Conservation (phyloP, 2,797 vertebrate species). For the Phrynocephalus vlangalii region DNA sequence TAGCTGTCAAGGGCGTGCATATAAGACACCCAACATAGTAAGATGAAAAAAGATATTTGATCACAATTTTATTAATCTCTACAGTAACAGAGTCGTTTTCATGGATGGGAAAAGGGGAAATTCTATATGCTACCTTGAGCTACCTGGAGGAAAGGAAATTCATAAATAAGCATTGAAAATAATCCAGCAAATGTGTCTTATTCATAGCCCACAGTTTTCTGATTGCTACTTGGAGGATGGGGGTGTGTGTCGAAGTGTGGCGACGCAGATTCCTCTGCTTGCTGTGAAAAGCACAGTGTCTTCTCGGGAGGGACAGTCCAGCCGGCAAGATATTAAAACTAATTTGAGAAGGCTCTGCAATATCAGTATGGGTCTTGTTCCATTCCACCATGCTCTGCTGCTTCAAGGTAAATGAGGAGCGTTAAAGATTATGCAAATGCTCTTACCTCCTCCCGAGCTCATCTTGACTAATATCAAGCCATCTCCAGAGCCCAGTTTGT, state of each 20-base stretch:
- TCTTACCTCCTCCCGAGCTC: constrained; percentile 95
- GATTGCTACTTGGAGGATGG: background rate
- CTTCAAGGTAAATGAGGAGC: constrained; percentile 37
- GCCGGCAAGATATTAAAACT: constrained; percentile 10
- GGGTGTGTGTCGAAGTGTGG: background rate
- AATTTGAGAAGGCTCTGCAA: constrained; percentile 48
- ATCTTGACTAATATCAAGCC: constrained; percentile 92
- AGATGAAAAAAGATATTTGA: no score
- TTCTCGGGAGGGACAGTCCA: constrained; percentile 13
- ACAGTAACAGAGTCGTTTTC: background rate
- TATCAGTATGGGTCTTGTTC: constrained; percentile 47
- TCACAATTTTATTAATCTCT: no score
- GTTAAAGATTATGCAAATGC: constrained; percentile 52
- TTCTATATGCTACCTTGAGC: no score
- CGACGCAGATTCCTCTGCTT: background rate
- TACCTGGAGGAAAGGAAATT: background rate
- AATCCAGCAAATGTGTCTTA: background rate
- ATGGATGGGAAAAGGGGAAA: background rate
- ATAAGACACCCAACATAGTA: no score
- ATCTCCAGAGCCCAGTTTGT: constrained; percentile 95
- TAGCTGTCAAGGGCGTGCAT: no score
- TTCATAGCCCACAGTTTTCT: background rate
- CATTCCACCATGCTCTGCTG: constrained; percentile 46
- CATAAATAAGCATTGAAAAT: background rate
- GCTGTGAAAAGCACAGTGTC: constrained; percentile 5